Evolutionary conservation across 2,113 vertebrate genomes (phyloP), one percentile per base, ranked within the genome.

Genomic region (Beaufortia kweichowensis): DNA sequence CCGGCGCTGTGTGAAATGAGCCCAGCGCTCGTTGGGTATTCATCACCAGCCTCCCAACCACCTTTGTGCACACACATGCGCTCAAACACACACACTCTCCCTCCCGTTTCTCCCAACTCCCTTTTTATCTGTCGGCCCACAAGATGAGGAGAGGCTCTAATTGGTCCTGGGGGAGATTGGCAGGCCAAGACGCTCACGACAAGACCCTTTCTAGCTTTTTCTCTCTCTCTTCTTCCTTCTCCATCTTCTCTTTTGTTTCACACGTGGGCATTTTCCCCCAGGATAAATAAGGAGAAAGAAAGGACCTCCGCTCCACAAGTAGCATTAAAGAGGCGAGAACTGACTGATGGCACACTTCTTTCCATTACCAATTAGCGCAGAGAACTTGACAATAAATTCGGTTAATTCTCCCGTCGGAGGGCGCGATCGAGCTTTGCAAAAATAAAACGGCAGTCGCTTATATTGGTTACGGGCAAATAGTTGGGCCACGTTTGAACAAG

Each of bases 111-210:
- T 75, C 64, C 76, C 68, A 60, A 85, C 83, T 83, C 90, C 87
- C 93, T 93, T 96, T 97, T 96, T 92, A 96, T 96, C 94, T 95
- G 91, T 85, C 90, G 93, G 93, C 92, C 94, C 90, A 92, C 87
- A 88, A 95, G 94, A 95, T 94, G 93, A 94, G 92, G 91, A 94
- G 87, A 90, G 89, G 90, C 89, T 90, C 93, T 97, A 97, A 95
- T 96, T 96, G 95, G 95, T 95, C 95, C 94, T 94, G 83, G 57
- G 96, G 95, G 96, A 97, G 88, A 90, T 90, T 89, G 92, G 88
- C 92, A 93, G 94, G 91, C 91, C 86, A 89, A 89, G 28, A 85
- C 91, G 94, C 94, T 94, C 94, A 94, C 93, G 91, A 89, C 91
- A 92, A 81, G 85, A 86, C 76, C 90, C 71, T 91, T 92, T 81